Conservation (phyloP, 2,888 invertebrate genomes). For the Perizoma affinitatum region DNA sequence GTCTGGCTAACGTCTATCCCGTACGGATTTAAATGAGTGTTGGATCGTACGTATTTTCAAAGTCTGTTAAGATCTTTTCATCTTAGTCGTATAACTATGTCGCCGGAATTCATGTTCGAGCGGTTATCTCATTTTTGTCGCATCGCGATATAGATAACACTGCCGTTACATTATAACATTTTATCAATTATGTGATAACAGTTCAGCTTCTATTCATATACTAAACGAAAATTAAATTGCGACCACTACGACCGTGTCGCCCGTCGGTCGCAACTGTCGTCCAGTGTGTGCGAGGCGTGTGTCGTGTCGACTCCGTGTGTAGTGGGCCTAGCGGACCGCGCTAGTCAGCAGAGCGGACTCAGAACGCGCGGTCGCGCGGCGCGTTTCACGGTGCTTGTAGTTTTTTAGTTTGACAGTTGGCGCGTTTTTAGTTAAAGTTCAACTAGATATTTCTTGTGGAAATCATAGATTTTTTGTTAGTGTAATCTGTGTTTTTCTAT, state of each 20-base stretch:
- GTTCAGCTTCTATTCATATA: conserved; percentile 64
- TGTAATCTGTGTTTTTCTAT: conserved; percentile 82
- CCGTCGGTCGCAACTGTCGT: conserved; percentile 53
- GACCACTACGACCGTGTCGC: conserved; percentile 54
- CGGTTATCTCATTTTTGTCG: conserved; percentile 77
- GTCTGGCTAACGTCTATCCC: conserved; percentile 80
- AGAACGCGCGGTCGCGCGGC: conserved; percentile 77
- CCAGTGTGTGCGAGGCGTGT: conserved; percentile 42
- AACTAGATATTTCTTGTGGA: conserved; percentile 70
- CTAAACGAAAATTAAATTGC: conserved; percentile 74
- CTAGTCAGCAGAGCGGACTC: conserved; percentile 81
- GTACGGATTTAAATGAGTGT: conserved; percentile 73
- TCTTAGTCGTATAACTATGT: conserved; percentile 68
- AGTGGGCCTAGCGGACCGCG: conserved; percentile 32
- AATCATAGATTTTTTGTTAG: conserved; percentile 82
- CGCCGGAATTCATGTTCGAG: conserved; percentile 62
- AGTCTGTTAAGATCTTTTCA: conserved; percentile 67
- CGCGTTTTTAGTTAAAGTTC: conserved; percentile 79
- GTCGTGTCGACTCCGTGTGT: conserved; percentile 51
- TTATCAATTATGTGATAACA: conserved; percentile 76
- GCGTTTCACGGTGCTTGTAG: conserved; percentile 79
- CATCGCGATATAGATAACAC: conserved; percentile 76
- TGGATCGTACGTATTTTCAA: conserved; percentile 69
- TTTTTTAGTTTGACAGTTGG: conserved; percentile 84
- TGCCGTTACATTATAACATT: conserved; percentile 67